Evolutionary conservation across 2,888 invertebrate species (phyloP), one percentile per base, ranked within the genome.

Genomic region (Himalopsyche kuldschensis): DNA sequence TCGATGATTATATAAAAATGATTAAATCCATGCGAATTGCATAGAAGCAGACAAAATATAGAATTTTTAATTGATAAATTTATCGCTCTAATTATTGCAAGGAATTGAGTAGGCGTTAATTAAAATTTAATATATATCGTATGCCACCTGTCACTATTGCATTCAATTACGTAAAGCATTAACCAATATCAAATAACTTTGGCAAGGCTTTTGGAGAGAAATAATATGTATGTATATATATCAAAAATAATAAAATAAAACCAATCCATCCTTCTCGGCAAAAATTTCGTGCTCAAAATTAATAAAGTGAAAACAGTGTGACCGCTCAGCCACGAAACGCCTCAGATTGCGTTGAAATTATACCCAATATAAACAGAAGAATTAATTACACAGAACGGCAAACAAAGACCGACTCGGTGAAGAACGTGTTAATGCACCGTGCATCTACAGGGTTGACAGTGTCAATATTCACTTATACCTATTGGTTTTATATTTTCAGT

Each of bases 371-470:
- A 69, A 69, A 69, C 30, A 69, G 27, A 30, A 1, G 69, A 69
- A 11, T 69, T 69, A 69, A 69, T 30, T 69, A 27, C 27, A 69
- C 27, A 27, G 69, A 15, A 69, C 27, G 27, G 15, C 69, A 69
- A 41, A 27, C 24, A 69, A 69, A 11, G 69, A 27, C 69, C 30
- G 20, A 1, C 27, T 69, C 27, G 11, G 69, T 5, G 8, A 69
- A 79, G 79, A 82, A 82, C 10, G 31, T 77, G 24, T 47, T 24
- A 82, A 81, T 63, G 11, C n/a, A 75, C 17, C n/a, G 6, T 20
- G 55, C 69, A 27, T 27, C 3, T 69, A 27, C 1, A 30, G 15
- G 10, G 69, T 69, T 69, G 15, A 69, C 30, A 69, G 27, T 69
- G 27, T 55, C 55, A 24, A 20, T 55, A 24, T 55, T 20, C 24